These are phyloP conservation scores for Ceratotherium simum DNA, from an alignment of 2,113 vertebrate genomes.

Conservation along the genomic window DNA sequence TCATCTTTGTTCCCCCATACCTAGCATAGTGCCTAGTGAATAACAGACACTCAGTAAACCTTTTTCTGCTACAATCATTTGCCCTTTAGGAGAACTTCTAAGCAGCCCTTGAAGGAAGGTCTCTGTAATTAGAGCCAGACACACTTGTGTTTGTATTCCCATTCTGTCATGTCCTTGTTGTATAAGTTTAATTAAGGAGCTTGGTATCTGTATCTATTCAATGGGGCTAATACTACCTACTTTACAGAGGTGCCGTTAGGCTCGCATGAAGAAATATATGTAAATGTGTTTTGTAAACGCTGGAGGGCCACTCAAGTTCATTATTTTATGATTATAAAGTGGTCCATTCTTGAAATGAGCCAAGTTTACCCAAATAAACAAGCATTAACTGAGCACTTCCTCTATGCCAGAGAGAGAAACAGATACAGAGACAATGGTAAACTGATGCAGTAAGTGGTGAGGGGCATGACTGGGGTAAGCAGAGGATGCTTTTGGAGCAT, in stretches of 20 bases:
- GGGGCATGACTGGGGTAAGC: not conserved
- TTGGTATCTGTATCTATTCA: not conserved
- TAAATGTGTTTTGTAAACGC: not conserved
- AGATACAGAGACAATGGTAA: not conserved
- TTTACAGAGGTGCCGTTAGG: not conserved
- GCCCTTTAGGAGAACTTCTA: not conserved
- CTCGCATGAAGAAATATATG: not conserved
- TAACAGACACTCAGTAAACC: not conserved
- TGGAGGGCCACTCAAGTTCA: not conserved
- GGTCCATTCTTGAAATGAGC: not conserved
- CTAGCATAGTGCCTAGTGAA: not conserved
- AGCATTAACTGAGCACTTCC: not conserved
- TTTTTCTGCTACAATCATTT: not conserved
- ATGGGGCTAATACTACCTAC: not conserved
- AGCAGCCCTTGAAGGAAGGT: not conserved
- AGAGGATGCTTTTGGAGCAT: not conserved
- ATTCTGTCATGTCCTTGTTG: not conserved
- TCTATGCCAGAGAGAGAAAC: not conserved
- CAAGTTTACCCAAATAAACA: slow-evolving; percentile 22
- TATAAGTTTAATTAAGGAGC: not conserved
- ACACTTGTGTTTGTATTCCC: not conserved
- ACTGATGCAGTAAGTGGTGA: not conserved
- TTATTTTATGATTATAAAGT: not conserved
- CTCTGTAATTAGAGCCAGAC: not conserved
- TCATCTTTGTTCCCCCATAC: not conserved